Evolutionary conservation across 2,888 invertebrate species (phyloP), one percentile per base, ranked within the genome.

Genomic region (Uloborus plumipes): DNA sequence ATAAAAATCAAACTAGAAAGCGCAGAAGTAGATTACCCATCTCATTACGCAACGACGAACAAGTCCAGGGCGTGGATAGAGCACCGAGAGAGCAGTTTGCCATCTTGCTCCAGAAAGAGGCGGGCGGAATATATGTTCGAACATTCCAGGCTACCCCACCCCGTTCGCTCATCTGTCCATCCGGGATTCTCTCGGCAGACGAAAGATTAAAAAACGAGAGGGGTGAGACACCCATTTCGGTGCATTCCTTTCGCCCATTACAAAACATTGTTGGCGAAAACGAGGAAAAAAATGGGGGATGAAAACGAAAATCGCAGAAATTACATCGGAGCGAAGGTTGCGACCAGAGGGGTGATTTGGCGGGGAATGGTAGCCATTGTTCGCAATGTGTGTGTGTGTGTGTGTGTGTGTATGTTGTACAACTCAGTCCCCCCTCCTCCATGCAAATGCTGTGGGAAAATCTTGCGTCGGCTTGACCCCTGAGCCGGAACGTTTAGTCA

Each of bases 401-500:
- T 66, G 31, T 62, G 16, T 20, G 65, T 20, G 16, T 39, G 6
- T 26, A 26, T 65, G 18, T 66, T 47, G n/a, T 55, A 55, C 55
- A 18, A 18, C 55, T 55, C 55, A 18, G 18, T n/a, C 55, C 39
- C 53, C 31, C 61, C 70, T 61, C 74, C 66, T 62, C 51, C 18
- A 62, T 69, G 61, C 69, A 70, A 76, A 69, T 69, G 69, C 51
- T 64, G 66, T 72, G 80, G 80, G 73, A 81, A 81, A 81, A 62
- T 50, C 22, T 53, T 31, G 47, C 50, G 39, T n/a, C 53, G 55
- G 73, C 58, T 69, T 81, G 80, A 81, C 80, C 80, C 74, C 64
- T 74, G 80, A 81, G 80, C 80, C 80, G 80, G 80, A 81, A 65
- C 80, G 74, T 65, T 81, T 65, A 70, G 80, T 81, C 80, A 81